Evolutionary conservation across 2,797 vertebrate species (phyloP), one percentile per base, ranked within the genome.

Genomic region (Natrix natrix): DNA sequence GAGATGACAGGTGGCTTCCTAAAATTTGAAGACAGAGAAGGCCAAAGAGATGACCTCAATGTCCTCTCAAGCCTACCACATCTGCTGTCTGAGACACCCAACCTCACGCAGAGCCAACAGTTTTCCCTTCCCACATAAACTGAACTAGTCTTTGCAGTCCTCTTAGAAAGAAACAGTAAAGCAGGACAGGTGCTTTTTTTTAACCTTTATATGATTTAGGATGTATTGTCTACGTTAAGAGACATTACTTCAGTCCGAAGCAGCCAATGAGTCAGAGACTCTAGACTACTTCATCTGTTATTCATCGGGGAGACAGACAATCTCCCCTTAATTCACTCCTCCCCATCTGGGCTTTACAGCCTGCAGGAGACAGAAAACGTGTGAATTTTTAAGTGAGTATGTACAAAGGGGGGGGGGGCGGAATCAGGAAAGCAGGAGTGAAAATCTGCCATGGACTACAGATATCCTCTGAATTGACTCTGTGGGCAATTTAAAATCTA

Each of bases 351-450:
- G 86, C 28, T 43, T 48, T 91, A 87, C 61, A 60, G 87, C 74
- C 93, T 8, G 57, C 43, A 93, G 92, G 78, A 91, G 54, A 43
- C 57, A 57, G 92, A 63, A 32, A 63, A 90, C 22, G 87, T 91
- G 55, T 91, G 69, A 90, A 86, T 92, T 94, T 88, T 90, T 94
- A 89, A 95, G 92, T 92, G 92, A 93, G 92, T 96, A 93, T 69
- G 95, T 95, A 91, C 96, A 93, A 93, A 92, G 63, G 90, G 61
- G 28, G 48, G 5, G 61, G 61, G 48, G 26, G 54, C 4, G 28
- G 37, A 4, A 28, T 2, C 54, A 1, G 10, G 10, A 8, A 61
- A 66, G 91, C n/a, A 24, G 43, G 55, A 87, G 12, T 14, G 32
- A 90, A 90, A 87, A 69, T 60, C 61, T n/a, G 83, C 37, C 61